Evolutionary conservation across 2,113 vertebrate species (phyloP).

Genomic region (Daboia siamensis): DNA sequence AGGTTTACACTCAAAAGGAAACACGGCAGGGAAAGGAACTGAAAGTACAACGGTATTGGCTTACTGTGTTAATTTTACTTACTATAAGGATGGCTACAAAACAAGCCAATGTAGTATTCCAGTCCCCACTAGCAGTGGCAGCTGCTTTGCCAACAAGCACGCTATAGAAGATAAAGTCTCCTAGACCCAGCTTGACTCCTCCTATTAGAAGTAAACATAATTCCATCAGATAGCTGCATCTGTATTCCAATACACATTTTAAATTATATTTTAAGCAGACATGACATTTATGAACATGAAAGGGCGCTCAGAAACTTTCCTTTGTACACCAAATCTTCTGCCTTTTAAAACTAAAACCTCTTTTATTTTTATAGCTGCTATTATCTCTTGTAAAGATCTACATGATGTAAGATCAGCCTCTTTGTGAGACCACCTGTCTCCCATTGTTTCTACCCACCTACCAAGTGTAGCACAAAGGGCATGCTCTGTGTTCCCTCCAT

Average conservation of each 20-base stretch:
- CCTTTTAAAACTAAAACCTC: background rate
- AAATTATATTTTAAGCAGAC: background rate
- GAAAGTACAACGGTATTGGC: background rate
- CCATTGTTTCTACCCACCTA: background rate
- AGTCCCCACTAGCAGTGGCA: conserved; percentile 87
- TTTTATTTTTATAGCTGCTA: background rate
- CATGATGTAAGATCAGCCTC: background rate
- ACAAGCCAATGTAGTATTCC: conserved; percentile 95
- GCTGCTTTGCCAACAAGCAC: conserved; percentile 96
- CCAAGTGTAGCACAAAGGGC: background rate
- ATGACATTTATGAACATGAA: background rate
- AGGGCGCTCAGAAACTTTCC: background rate
- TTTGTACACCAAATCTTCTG: background rate
- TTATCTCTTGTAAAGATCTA: background rate
- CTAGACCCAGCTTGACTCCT: conserved; percentile 94
- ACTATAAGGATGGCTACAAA: conserved; percentile 98
- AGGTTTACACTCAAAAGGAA: background rate
- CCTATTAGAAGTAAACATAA: conserved; percentile 65
- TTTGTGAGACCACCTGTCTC: background rate
- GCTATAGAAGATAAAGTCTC: conserved; percentile 99
- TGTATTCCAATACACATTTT: background rate
- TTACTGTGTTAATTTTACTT: conserved; percentile 59
- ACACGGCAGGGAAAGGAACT: background rate
- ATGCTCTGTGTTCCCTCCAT: background rate
- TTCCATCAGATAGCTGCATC: background rate